phyloP scores from a whole-genome alignment of 2,888 invertebrate genomes.

The Trissolcus brochymenae region DNA sequence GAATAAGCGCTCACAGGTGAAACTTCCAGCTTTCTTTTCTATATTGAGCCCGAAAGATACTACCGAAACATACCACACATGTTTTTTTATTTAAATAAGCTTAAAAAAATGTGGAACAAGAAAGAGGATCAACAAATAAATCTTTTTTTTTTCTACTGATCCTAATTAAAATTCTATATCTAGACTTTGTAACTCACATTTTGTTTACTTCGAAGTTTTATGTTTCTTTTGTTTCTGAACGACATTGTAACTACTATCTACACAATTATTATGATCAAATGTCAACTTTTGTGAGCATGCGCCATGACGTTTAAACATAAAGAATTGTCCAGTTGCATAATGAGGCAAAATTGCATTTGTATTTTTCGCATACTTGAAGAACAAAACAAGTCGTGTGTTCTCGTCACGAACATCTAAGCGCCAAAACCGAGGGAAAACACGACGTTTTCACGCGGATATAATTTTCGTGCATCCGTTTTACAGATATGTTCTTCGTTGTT shows the following conservation, averaged over 20 bases:
- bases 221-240: conserved; percentile 30
- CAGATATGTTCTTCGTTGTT: conserved; percentile 12
- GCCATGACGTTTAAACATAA: conserved; percentile 1
- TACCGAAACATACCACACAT: conserved; percentile 44
- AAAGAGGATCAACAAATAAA: conserved; percentile 13
- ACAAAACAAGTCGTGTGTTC: conserved; percentile 52
- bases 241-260: conserved; percentile 55
- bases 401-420: conserved; percentile 36
- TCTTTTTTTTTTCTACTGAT: conserved; percentile 3
- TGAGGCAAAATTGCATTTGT: conserved; percentile 46
- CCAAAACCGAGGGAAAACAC: conserved; percentile 52
- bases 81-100: conserved; percentile 45
- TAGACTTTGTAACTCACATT: too few species aligned
- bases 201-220: conserved; percentile 33
- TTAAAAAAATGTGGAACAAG: conserved; percentile 34
- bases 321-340: conserved; percentile 27
- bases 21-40: conserved; percentile 49
- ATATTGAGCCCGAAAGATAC: conserved; percentile 25
- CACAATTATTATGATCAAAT: conserved; percentile 51
- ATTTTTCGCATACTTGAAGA: conserved; percentile 52
- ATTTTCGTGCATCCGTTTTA: conserved; percentile 56
- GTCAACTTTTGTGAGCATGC: conserved; percentile 40
- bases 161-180: too few species aligned
- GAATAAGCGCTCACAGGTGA: conserved; percentile 59
- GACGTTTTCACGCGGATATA: conserved; percentile 55